These are phyloP conservation scores for Neelides sp. DNA, from an alignment of 1,140 invertebrate species.

Conservation along the genomic window DNA sequence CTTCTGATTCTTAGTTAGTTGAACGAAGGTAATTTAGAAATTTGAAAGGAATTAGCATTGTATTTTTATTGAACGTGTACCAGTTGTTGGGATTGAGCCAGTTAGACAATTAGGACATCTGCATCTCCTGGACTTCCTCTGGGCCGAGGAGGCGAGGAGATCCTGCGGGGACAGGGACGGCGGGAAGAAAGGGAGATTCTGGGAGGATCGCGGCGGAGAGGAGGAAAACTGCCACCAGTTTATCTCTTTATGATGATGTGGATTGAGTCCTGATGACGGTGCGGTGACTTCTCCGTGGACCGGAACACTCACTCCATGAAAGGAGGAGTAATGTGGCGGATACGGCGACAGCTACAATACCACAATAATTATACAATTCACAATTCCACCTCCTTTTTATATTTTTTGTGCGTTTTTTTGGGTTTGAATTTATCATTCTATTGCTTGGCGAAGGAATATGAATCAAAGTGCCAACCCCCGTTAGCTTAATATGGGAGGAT, in stretches of 20 bases:
- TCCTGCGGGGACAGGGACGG: conserved; percentile 4
- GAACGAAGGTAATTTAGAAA: not conserved
- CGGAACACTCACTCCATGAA: not conserved
- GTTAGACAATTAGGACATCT: conserved; percentile 31
- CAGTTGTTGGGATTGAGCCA: conserved; percentile 20
- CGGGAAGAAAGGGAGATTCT: conserved; percentile 5
- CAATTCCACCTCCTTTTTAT: not conserved
- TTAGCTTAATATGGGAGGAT: not conserved
- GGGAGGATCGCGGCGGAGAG: conserved; percentile 12
- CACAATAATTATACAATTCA: not conserved
- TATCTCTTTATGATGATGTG: no score
- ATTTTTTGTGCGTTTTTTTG: not conserved
- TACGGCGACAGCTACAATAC: not conserved
- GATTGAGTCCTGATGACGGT: conserved; percentile 19
- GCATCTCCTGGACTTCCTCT: conserved; percentile 29
- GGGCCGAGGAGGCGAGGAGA: conserved; percentile 12
- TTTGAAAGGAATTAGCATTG: not conserved
- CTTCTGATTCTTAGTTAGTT: no score
- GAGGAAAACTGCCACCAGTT: conserved; percentile 28
- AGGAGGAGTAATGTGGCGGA: not conserved
- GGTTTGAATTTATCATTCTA: not conserved
- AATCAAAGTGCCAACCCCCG: not conserved
- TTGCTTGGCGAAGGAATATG: not conserved
- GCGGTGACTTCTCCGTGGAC: not conserved
- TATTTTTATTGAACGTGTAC: conserved; percentile 14